Evolutionary conservation across 2,888 invertebrate genomes (phyloP), one percentile per base, ranked within the genome.

Genomic region (Diaprepes abbreviatus): DNA sequence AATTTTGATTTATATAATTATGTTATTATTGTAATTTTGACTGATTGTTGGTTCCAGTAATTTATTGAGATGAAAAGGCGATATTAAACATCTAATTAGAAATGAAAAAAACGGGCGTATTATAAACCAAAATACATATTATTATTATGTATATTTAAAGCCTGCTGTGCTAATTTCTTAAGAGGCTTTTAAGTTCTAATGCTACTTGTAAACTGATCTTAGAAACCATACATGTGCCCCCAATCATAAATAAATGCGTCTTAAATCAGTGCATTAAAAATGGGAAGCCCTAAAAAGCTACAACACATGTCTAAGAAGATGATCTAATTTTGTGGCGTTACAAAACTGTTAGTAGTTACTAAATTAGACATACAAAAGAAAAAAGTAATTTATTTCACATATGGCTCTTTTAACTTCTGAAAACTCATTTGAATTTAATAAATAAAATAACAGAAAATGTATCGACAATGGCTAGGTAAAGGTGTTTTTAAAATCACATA

Each of bases 301-400:
- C 40, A 57, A 38, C 58, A 43, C 40, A 58, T 58, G 58, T 58
- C 43, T 24, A 24, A 7, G 55, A 58, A 57, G 38, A 58, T 58
- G 58, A 58, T 58, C 58, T 58, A 58, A 58, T 58, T 58, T 58
- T 16, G 55, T 55, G 36, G 12, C 38, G 24, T 55, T 55, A 55
- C 55, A 55, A 55, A 55, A 58, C 16, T 58, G 17, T 58, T 58
- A 9, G 16, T 50, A 28, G 48, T 14, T 40, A 43, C 31, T 16
- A 58, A 58, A 58, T 58, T 31, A 43, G 12, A 43, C 12, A 24
- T 16, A 43, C 58, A 58, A 58, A 58, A 38, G 31, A 58, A 58
- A 54, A 58, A 55, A 55, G n/a, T 58, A 28, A 58, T 24, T 58
- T 58, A 16, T 58, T 58, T 58, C 58, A 24, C 58, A 58, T 40